A percentile compares a stretch with the other conserved stretches of the same genome.
phyloP scores from a whole-genome alignment of 23 tunicate genomes.

The Trididemnum nubilum region DNA sequence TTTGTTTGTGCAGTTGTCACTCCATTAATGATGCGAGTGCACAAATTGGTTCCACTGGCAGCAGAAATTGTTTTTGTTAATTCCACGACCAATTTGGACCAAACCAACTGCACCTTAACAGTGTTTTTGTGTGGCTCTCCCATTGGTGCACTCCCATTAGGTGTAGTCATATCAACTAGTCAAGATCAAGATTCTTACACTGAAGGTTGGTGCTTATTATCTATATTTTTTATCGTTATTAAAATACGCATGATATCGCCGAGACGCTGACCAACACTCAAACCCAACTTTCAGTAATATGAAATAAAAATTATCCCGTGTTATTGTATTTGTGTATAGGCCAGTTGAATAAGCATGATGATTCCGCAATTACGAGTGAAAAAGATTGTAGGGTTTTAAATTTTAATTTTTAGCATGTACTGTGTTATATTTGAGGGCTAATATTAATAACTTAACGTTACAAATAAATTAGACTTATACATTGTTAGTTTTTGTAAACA shows the following conservation, averaged over 20 bases:
- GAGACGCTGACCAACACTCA: too few relatives aligned
- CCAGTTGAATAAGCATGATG: too few relatives aligned
- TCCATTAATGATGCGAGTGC: background rate
- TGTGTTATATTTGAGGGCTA: too few relatives aligned
- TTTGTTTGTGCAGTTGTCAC: slow-evolving; percentile 4
- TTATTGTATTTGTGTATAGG: too few relatives aligned
- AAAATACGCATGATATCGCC: too few relatives aligned
- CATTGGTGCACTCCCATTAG: background rate
- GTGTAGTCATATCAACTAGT: background rate
- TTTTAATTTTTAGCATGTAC: too few relatives aligned
- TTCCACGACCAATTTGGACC: background rate
- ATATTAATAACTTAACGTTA: too few relatives aligned
- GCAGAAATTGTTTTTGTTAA: background rate
- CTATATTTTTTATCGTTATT: too few relatives aligned
- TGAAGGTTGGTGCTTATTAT: slow-evolving; percentile 9
- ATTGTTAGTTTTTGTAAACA: background rate
- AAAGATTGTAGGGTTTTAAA: too few relatives aligned
- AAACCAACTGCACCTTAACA: slow-evolving; percentile 3
- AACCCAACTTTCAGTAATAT: too few relatives aligned
- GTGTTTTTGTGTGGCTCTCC: background rate
- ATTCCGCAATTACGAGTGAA: too few relatives aligned
- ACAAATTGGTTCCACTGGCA: background rate
- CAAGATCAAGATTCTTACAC: background rate
- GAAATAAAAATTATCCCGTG: too few relatives aligned
- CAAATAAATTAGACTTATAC: background rate